Percentiles rank a stretch among this genome's conserved stretches.
Evolutionary conservation across 2,797 vertebrate genomes (phyloP).

Genomic region (Psittacula derbiana): DNA sequence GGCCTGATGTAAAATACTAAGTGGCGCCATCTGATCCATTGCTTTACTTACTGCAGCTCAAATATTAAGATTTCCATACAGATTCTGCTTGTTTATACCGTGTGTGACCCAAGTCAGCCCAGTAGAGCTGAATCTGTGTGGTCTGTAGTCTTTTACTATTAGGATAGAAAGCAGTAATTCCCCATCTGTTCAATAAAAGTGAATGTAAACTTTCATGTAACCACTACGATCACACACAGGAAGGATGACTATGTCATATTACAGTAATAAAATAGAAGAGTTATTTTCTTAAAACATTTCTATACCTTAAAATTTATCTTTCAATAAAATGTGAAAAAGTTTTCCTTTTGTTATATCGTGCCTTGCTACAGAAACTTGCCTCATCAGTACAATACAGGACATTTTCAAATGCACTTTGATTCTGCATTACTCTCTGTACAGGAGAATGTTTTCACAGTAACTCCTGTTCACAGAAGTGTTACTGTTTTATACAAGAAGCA

Average conservation of each 20-base stretch:
- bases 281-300: neutral
- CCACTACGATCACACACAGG: neutral
- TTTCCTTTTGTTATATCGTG: neutral
- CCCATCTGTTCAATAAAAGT: slow-evolving; percentile 3
- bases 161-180: slow-evolving; percentile 17
- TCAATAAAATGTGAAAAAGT: neutral
- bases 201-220: neutral
- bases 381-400: neutral
- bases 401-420: neutral
- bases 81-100: slow-evolving; percentile 25
- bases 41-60: slow-evolving; percentile 14
- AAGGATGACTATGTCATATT: neutral
- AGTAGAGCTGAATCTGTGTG: slow-evolving; percentile 46
- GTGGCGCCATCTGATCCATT: slow-evolving; percentile 28
- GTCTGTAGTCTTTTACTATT: slow-evolving; percentile 3
- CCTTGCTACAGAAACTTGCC: neutral
- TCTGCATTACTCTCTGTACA: neutral
- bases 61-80: neutral
- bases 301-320: neutral
- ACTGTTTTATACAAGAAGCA: neutral
- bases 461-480: neutral
- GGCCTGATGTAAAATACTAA: neutral
- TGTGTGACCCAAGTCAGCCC: neutral
- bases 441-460: neutral
- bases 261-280: neutral